Evolutionary conservation across 2,113 vertebrate species (phyloP), one percentile per base, ranked within the genome.

Genomic region (Zosterops japonicus): DNA sequence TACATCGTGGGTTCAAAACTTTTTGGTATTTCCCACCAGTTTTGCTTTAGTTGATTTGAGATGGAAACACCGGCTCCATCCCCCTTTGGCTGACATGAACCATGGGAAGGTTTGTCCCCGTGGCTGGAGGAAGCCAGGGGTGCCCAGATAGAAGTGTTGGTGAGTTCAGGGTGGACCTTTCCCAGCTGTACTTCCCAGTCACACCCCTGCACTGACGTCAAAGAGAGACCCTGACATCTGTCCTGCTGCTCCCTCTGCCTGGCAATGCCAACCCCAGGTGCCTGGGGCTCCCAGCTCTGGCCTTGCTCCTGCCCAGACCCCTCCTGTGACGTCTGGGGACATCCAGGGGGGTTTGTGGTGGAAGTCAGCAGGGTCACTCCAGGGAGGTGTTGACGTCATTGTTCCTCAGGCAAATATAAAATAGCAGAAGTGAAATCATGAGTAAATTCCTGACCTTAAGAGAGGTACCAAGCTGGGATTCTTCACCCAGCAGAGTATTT

Each of bases 371-470:
- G 36, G 50, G 70, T 63, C 5, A 0, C 9, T 52, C 16, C 2
- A 8, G 25, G 12, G 14, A 3, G 16, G 4, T 50, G 25, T 53
- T 65, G 44, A 18, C 29, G 3, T 12, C 5, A 6, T 11, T 22
- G 19, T 70, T 92, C 56, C 63, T 83, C 72, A 67, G 57, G 47
- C 85, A 82, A 92, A 72, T 41, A 14, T 41, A 49, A 70, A 93
- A 95, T 77, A 90, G 86, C 90, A 96, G 96, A 97, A 97, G 88
- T 93, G 90, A 93, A 92, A 93, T 53, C 1, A 0, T 3, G 35
- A 96, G 96, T 83, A 92, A 96, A 97, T 94, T 96, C 93, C 94
- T 95, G 93, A 89, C 95, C 89, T 96, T 96, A 56, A 92, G 57
- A 41, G 56, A 3, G 19, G 78, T 17, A 11, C 24, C 0, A 2